phyloP scores from a whole-genome alignment of 2,888 invertebrate species.

The Dryococelus australis region DNA sequence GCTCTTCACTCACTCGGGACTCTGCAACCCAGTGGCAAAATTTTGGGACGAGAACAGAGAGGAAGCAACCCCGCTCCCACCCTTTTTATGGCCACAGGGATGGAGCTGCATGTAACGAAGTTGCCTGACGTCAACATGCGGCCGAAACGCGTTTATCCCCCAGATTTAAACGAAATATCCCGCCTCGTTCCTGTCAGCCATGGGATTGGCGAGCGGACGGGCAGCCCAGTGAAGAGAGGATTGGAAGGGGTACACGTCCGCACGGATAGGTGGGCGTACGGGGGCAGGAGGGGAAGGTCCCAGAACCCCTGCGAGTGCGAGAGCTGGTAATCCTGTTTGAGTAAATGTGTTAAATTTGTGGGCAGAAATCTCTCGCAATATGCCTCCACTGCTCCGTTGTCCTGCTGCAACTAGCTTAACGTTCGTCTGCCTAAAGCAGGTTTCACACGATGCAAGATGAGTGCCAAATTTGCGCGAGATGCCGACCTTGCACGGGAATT shows the following conservation, averaged over 20 bases:
- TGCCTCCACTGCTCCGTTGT: background rate
- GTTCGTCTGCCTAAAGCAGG: background rate
- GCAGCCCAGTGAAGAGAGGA: background rate
- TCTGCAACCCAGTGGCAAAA: no score
- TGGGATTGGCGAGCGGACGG: background rate
- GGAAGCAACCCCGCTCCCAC: background rate
- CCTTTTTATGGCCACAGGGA: no score
- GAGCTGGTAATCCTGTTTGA: background rate
- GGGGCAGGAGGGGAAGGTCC: background rate
- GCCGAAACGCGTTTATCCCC: no score
- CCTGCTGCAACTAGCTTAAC: background rate
- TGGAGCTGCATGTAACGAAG: background rate
- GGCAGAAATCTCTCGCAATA: background rate
- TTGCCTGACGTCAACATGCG: background rate
- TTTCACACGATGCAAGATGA: no score
- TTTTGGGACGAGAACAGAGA: background rate
- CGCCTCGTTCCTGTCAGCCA: background rate
- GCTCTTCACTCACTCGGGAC: no score
- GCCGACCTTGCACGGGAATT: no score
- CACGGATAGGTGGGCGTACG: background rate
- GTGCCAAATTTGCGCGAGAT: no score
- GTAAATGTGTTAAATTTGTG: conserved; percentile 1
- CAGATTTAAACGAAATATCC: background rate
- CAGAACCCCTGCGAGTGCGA: background rate
- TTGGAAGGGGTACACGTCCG: background rate